Base-by-base conservation (phyloP, 2,888 invertebrate species). In the Phalera bucephala region DNA sequence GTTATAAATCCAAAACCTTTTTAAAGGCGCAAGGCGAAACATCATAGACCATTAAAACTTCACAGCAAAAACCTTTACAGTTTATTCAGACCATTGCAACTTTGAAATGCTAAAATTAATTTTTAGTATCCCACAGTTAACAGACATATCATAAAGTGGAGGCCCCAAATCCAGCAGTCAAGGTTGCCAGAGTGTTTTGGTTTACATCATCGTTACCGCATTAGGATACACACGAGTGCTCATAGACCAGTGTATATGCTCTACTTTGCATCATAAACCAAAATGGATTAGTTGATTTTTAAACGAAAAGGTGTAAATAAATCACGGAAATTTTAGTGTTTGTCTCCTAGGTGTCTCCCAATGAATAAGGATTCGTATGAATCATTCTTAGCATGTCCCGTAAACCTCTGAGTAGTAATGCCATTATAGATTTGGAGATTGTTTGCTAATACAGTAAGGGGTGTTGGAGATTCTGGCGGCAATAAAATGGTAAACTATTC, bases 181-280 rank as follows among this genome's bases (percentile, higher is more conserved):
- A 80, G 80, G 81, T 62, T 68, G 53, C 19, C 36, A 34, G 41
- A 57, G 60, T 72, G 69, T 74, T 73, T 72, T 60, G 54, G 62
- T 69, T 72, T 69, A 58, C 68, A 72, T 76, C 78, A 78, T 72
- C 72, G 59, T 63, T 55, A 61, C 74, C 68, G 57, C 71, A 56
- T 67, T 70, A 55, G 57, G 72, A 55, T 49, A 67, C n/a, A n/a
- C 66, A 64, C 66, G 66, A 66, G 56, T 67, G 72, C 55, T 56
- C 64, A 20, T 57, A 52, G 60, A 64, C 61, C 55, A 53, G 48
- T 44, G 50, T 46, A 45, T 31, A 36, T 31, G 21, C 32, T 31
- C 22, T 34, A 52, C 25, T 15, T 28, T 15, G 28, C 15, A 15
- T 28, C 15, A 28, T 15, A 15, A 28, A 9, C 14, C 14, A 15